These are phyloP conservation scores for Pangasius krempfi DNA, from an alignment of 2,797 vertebrate genomes.

Conservation along the genomic window DNA sequence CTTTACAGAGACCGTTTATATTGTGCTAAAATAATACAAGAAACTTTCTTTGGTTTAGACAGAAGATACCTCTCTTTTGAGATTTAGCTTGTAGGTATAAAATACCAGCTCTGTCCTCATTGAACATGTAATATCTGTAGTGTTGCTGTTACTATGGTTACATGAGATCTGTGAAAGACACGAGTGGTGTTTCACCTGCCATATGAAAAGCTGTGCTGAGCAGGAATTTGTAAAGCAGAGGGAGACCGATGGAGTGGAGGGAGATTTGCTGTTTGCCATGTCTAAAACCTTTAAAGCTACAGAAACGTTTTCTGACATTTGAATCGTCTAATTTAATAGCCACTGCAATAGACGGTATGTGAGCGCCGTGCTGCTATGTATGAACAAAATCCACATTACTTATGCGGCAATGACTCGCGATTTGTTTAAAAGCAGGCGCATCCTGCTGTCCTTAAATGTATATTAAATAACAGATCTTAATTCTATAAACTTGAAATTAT, in stretches of 20 bases:
- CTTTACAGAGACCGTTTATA: background rate
- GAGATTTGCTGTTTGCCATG: too few relatives aligned
- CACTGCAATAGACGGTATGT: background rate
- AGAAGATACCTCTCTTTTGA: background rate
- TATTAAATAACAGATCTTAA: background rate
- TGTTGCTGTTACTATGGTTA: background rate
- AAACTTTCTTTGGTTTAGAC: background rate
- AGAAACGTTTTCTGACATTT: background rate
- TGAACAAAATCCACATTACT: background rate
- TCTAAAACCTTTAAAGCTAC: background rate
- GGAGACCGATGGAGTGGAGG: background rate
- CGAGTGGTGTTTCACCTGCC: background rate
- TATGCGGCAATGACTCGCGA: background rate
- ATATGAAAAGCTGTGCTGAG: slow-evolving; percentile 3
- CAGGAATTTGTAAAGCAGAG: background rate
- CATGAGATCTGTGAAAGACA: background rate
- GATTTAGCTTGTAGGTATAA: background rate
- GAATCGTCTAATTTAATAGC: background rate
- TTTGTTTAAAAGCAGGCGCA: background rate
- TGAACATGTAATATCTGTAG: background rate
- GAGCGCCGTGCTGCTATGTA: background rate
- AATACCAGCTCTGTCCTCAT: background rate
- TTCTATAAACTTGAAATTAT: background rate
- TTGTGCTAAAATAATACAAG: background rate
- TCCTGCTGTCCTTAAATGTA: background rate